These are phyloP conservation scores for Papilio machaon DNA, from an alignment of 1,140 invertebrate species.

Conservation along the genomic window DNA sequence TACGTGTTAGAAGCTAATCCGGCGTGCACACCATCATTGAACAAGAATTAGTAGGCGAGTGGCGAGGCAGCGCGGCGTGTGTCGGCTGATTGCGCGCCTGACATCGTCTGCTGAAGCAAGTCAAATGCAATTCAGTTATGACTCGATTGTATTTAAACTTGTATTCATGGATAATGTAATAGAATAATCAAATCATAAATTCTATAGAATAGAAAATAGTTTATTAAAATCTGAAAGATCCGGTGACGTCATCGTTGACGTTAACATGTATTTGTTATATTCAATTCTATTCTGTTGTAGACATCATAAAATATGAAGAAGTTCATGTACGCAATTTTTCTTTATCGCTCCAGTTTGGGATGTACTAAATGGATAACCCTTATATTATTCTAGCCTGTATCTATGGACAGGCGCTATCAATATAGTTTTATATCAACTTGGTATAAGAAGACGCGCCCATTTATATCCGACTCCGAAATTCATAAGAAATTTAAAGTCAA, in stretches of 20 bases:
- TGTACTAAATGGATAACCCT: background rate
- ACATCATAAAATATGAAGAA: too few relatives aligned
- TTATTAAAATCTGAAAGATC: background rate
- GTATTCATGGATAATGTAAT: background rate
- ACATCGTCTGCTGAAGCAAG: background rate
- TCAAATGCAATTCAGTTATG: background rate
- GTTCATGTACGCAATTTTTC: background rate
- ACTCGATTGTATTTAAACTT: background rate
- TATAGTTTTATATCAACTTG: background rate
- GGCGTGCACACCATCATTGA: background rate
- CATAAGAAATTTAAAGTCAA: background rate
- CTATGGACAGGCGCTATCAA: background rate
- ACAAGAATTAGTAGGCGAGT: background rate
- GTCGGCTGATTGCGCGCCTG: background rate
- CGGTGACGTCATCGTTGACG: background rate
- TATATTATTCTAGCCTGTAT: background rate
- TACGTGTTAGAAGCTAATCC: background rate
- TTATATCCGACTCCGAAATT: background rate
- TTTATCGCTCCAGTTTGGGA: background rate
- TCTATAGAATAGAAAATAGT: background rate
- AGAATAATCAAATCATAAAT: background rate
- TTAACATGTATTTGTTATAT: too few relatives aligned
- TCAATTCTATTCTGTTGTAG: background rate
- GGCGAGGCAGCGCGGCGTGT: background rate
- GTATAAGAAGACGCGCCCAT: background rate